Evolutionary conservation across 1,140 invertebrate genomes (phyloP).

Genomic region (Olivierus martensii): DNA sequence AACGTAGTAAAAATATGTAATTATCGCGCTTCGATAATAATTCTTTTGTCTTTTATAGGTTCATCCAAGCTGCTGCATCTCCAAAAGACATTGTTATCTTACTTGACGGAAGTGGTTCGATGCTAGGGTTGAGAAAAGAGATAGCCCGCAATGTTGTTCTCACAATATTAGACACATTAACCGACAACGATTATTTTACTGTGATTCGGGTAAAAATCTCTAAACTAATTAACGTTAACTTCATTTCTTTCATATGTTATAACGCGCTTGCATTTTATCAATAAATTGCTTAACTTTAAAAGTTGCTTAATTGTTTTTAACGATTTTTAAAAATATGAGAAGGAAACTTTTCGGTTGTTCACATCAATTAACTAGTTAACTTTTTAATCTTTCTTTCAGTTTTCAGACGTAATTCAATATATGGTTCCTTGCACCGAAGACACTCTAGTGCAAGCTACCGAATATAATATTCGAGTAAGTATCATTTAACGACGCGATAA

Average conservation of each 20-base stretch:
- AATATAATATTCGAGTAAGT: slow-evolving; percentile 64
- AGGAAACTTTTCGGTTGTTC: too few species aligned
- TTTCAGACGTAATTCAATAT: slow-evolving; percentile 24
- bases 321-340: too few species aligned
- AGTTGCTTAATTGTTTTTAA: too few species aligned
- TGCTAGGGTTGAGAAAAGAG: slow-evolving; percentile 85
- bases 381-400: too few species aligned
- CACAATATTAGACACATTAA: slow-evolving; percentile 84
- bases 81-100: slow-evolving; percentile 95
- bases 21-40: too few species aligned
- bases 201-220: slow-evolving; percentile 47
- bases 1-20: too few species aligned
- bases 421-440: slow-evolving; percentile 67
- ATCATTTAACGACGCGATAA: too few species aligned
- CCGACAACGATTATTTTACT: slow-evolving; percentile 95
- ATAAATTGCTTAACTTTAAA: too few species aligned
- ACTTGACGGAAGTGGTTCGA: slow-evolving; percentile 87
- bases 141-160: slow-evolving; percentile 77
- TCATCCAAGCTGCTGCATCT: slow-evolving; percentile 90
- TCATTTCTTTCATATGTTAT: too few species aligned
- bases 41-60: slow-evolving; percentile 43
- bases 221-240: too few species aligned
- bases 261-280: too few species aligned
- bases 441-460: slow-evolving; percentile 63
- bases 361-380: too few species aligned